phyloP scores from a whole-genome alignment of 2,113 vertebrate species.

The Psittacus erithacus region DNA sequence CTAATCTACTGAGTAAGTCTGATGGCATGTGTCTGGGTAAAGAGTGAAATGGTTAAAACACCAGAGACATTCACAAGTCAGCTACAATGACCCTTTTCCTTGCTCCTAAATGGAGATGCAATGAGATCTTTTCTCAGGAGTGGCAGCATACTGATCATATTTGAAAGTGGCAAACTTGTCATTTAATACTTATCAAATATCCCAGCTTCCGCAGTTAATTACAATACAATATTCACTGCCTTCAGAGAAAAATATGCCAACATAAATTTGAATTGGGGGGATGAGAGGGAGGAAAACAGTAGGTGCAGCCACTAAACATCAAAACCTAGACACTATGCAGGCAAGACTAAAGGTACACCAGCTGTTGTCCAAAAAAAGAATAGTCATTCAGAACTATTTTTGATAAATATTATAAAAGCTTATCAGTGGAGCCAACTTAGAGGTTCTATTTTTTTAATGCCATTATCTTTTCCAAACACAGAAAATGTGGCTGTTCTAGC shows the following conservation, averaged over 20 bases:
- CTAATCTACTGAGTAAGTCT: not conserved
- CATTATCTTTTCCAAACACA: not conserved
- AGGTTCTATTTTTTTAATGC: not conserved
- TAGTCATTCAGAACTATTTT: not conserved
- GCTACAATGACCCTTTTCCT: not conserved
- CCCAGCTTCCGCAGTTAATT: slow-evolving; percentile 8
- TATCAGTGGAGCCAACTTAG: not conserved
- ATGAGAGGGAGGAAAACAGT: not conserved
- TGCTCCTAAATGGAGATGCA: not conserved
- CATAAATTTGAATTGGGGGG: not conserved
- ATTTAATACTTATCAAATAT: not conserved
- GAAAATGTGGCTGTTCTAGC: slow-evolving; percentile 30
- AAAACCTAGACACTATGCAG: not conserved
- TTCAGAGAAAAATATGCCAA: not conserved
- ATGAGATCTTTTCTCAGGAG: not conserved
- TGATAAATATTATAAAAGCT: not conserved
- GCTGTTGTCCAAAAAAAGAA: not conserved
- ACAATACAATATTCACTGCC: not conserved
- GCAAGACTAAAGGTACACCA: not conserved
- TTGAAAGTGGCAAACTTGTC: not conserved
- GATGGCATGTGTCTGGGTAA: not conserved
- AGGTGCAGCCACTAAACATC: not conserved
- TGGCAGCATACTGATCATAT: not conserved
- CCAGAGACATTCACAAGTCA: not conserved
- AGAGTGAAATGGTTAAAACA: not conserved